phyloP scores from a whole-genome alignment of 2,888 invertebrate genomes.

The Heliconius hortense region DNA sequence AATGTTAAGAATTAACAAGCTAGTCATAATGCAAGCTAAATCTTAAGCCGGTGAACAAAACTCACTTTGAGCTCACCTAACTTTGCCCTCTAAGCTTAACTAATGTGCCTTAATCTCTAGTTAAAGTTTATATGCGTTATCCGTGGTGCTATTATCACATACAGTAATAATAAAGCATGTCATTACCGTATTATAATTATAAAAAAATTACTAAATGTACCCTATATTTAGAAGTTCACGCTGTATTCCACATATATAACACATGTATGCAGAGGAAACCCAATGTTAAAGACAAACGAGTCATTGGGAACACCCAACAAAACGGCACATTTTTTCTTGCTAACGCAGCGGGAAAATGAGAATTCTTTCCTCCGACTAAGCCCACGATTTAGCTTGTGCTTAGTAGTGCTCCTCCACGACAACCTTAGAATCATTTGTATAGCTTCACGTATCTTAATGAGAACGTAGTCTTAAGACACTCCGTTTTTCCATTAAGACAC shows the following conservation, averaged over 20 bases:
- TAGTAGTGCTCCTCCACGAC: too few species aligned
- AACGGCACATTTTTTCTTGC: too few species aligned
- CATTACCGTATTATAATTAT: neutral
- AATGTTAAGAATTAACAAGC: slow-evolving; percentile 25
- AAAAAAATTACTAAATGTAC: neutral
- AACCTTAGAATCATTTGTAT: too few species aligned
- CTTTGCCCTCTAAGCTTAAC: slow-evolving; percentile 11
- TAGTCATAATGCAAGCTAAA: slow-evolving; percentile 14
- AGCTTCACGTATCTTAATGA: too few species aligned
- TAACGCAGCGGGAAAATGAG: too few species aligned
- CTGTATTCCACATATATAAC: neutral
- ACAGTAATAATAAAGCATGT: neutral
- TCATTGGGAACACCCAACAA: too few species aligned
- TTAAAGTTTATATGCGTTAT: slow-evolving; percentile 19
- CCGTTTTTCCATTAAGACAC: too few species aligned
- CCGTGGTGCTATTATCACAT: slow-evolving; percentile 6
- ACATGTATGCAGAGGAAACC: too few species aligned
- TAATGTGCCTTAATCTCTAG: slow-evolving; percentile 20
- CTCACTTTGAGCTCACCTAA: slow-evolving; percentile 11
- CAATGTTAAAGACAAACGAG: too few species aligned
- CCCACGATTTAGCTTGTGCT: too few species aligned
- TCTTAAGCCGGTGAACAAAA: slow-evolving; percentile 18
- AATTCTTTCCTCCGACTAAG: too few species aligned
- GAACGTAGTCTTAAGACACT: too few species aligned
- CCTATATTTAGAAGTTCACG: neutral